Base-by-base conservation (phyloP, 2,888 invertebrate genomes). In the Embidobia sp. region DNA sequence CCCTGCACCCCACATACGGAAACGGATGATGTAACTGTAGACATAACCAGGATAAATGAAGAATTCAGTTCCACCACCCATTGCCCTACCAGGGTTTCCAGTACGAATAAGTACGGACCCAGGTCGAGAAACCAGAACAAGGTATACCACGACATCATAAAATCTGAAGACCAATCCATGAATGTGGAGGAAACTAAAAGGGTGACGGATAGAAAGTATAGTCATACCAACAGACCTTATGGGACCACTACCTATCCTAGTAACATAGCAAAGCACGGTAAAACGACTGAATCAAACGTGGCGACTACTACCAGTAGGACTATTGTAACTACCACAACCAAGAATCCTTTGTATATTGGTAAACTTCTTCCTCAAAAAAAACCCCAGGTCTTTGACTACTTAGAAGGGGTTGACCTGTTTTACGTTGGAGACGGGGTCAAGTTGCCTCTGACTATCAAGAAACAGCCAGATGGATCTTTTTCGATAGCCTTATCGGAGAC, bases 391-490 rank as follows among this genome's bases (percentile, higher is more conserved):
- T 8, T 37, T 3, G 29, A 72, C 16, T 11, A 49, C 1, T 16
- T 55, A 1, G 53, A 61, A 8, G 27, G 37, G 8, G 80, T 83
- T 0, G 81, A 86, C 10, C 53, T 88, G 7, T 84, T 83, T 22
- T 89, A 87, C 48, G 61, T 86, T 3, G 87, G 85, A 1, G 86
- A 88, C 53, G 85, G 84, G 2, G 85, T 87, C 0, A 84, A 76
- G 29, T 73, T 89, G 19, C 89, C 89, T 0, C 13, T 89, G 33
- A 85, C 82, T 5, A 82, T 88, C 44, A 79, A 66, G 18, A 84
- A 61, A 77, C 59, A 84, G 37, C 31, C 80, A 1, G 87, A 89
- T 29, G 87, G 86, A 5, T 85, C 86, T 4, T 86, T 84, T 22
- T 74, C 82, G 3, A 74, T 89, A 3, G 81, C 84, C 2, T 76